phyloP scores from a whole-genome alignment of 2,113 vertebrate species.

The Erythrocercus mccallii region DNA sequence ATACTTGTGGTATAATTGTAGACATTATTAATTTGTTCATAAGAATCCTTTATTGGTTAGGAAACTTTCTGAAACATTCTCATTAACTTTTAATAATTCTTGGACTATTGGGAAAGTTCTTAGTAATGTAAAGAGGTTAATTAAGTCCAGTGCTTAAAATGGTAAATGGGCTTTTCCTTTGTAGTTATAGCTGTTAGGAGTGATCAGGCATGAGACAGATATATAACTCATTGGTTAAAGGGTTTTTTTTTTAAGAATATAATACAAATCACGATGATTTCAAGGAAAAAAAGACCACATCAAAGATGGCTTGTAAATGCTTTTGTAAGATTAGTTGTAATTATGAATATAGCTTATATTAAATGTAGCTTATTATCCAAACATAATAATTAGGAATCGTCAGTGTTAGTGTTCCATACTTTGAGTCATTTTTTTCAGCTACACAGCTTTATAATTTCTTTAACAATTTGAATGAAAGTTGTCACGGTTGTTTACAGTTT shows the following conservation, averaged over 20 bases:
- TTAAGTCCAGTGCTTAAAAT: not conserved
- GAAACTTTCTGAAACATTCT: not conserved
- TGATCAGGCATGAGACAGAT: not conserved
- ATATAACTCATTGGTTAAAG: not conserved
- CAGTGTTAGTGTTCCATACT: not conserved
- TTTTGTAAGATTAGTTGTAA: not conserved
- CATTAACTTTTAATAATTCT: not conserved
- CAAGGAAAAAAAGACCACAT: not conserved
- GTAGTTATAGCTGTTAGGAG: not conserved
- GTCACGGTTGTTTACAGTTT: not conserved
- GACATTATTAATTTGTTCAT: not conserved
- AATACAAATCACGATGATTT: not conserved
- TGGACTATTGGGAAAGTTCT: not conserved
- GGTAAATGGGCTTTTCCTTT: not conserved
- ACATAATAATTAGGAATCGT: not conserved
- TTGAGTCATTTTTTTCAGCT: not conserved
- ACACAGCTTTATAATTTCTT: not conserved
- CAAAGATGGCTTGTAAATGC: not conserved
- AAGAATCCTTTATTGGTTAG: not conserved
- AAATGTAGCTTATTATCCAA: not conserved
- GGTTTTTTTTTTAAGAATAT: not conserved
- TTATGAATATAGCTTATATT: not conserved
- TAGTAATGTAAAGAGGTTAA: constrained; percentile 3
- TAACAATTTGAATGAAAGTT: not conserved
- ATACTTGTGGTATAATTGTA: not conserved